Conservation (phyloP, 2,113 vertebrate genomes). For the Salvelinus sp. region DNA sequence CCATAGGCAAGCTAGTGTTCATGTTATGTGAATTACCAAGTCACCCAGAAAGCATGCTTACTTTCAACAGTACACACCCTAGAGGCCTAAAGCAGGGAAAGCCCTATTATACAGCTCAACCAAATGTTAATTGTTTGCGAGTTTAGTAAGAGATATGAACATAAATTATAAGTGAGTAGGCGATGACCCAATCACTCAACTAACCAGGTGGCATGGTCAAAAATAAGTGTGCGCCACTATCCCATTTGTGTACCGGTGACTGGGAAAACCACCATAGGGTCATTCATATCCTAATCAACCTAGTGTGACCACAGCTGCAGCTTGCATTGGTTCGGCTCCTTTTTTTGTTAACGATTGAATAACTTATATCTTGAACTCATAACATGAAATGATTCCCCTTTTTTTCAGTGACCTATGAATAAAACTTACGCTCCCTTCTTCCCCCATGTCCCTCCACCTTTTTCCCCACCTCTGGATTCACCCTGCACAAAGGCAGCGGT, state of each 20-base stretch:
- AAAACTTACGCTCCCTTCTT: conserved; percentile 13
- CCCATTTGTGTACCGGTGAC: neutral
- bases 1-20: conserved; percentile 10
- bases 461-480: conserved; percentile 18
- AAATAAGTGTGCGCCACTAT: neutral
- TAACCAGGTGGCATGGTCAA: conserved; percentile 4
- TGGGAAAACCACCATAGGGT: neutral
- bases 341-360: conserved; percentile 36
- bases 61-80: conserved; percentile 2
- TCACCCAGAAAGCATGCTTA: conserved; percentile 23
- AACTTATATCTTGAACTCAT: conserved; percentile 42
- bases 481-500: conserved; percentile 16
- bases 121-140: neutral
- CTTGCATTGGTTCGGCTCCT: conserved; percentile 44
- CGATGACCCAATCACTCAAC: conserved; percentile 13
- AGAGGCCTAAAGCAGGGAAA: conserved; percentile 26
- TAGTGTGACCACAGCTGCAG: conserved; percentile 28
- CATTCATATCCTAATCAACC: conserved; percentile 5
- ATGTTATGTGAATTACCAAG: conserved; percentile 38
- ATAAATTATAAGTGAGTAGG: conserved; percentile 15
- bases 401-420: conserved; percentile 10
- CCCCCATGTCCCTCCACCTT: conserved; percentile 2
- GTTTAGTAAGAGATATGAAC: neutral
- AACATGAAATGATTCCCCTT: conserved; percentile 46
- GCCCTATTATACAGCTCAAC: conserved; percentile 5